Base-by-base conservation (phyloP, 1,140 invertebrate species). In the Cheumatopsyche charites region DNA sequence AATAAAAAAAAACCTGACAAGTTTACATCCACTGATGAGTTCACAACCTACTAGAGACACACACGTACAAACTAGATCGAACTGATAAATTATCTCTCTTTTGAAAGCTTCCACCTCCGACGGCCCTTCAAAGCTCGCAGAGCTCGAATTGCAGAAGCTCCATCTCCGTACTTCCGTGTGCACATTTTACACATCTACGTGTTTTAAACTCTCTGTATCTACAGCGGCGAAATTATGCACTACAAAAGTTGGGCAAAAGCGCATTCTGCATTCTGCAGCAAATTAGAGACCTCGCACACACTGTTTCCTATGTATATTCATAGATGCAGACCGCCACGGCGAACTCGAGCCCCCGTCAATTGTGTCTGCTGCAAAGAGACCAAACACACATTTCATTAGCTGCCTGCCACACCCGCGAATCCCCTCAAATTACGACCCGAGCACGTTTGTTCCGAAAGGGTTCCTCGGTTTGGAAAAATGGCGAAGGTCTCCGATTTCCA, bases 351-450 rank as follows among this genome's bases (percentile, higher is more conserved):
- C 29, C 55, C 55, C 49, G 25, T 75, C 74, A 75, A 73, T 75
- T 73, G 36, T 66, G 74, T 68, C 69, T 71, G 74, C 74, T 75
- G 74, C 62, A 71, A 75, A 75, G 66, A 74, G 70, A 58, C 19
- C 55, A 58, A 49, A 74, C 70, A 75, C 42, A 75, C 62, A 67
- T 68, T 68, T 70, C 26, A 72, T 75, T 75, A 69, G 42, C 67
- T 62, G 43, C 52, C 13, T 23, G 13, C 13, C 47, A 69, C 6
- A 36, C 29, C 29, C 9, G 29, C 29, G 29, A 36, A 36, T 36
- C 29, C 29, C 29, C 29, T n/a, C 29, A 4, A 36, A 36, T 36
- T 36, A 36, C 29, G 47, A 23, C 55, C 3, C 5, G 55, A 36
- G 29, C 29, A 4, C 29, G 29, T 3, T 3, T 4, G 29, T 36